phyloP scores from a whole-genome alignment of 2,797 vertebrate species.

The Odontamblyopus lacepedii region DNA sequence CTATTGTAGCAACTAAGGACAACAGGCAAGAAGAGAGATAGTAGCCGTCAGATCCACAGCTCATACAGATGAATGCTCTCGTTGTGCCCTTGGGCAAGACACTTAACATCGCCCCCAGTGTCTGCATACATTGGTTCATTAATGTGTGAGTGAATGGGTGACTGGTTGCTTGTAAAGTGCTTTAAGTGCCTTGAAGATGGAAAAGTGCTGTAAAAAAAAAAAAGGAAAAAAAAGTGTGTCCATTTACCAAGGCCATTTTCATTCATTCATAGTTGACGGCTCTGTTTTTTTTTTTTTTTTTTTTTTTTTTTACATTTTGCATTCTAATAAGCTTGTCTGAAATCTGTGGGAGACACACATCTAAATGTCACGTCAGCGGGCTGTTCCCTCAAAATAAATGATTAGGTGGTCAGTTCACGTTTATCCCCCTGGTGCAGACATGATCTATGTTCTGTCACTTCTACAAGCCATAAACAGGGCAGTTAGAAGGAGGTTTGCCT shows the following conservation, averaged over 20 bases:
- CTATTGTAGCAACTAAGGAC: not conserved
- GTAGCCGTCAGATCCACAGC: too few species aligned
- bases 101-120: too few species aligned
- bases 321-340: not conserved
- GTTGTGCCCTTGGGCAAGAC: too few species aligned
- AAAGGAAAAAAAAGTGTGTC: too few species aligned
- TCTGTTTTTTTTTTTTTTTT: not conserved
- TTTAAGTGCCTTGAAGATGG: too few species aligned
- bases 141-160: too few species aligned
- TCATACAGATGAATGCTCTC: too few species aligned
- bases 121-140: too few species aligned
- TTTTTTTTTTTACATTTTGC: not conserved
- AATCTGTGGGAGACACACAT: not conserved
- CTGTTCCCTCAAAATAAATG: not conserved
- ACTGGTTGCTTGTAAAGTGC: too few species aligned
- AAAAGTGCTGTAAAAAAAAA: too few species aligned
- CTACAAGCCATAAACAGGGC: constrained; percentile 27
- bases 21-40: too few species aligned
- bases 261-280: not conserved
- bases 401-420: not conserved
- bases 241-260: too few species aligned
- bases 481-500: constrained; percentile 26
- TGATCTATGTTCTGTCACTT: constrained; percentile 18
- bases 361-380: not conserved
- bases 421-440: constrained; percentile 1